These are phyloP conservation scores for Ovis aries DNA, from an alignment of 2,113 vertebrate genomes.

Conservation along the genomic window DNA sequence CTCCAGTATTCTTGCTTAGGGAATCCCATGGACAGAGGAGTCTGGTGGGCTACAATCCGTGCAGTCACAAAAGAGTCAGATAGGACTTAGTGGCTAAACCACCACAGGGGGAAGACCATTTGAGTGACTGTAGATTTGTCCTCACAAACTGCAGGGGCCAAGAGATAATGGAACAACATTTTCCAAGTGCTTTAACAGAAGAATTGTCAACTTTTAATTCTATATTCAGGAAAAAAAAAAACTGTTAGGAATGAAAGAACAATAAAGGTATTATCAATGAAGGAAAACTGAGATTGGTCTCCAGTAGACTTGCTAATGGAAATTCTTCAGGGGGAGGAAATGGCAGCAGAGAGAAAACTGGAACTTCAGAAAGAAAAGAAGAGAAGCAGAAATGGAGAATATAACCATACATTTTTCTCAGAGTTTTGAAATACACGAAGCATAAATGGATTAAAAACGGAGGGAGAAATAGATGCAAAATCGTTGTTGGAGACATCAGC, in stretches of 20 bases:
- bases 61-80: neutral
- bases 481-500: accelerated
- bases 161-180: neutral
- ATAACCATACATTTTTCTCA: neutral
- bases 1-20: neutral
- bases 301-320: neutral
- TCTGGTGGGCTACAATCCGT: neutral
- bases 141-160: neutral
- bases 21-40: neutral
- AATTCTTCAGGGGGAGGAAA: neutral
- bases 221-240: neutral
- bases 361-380: neutral
- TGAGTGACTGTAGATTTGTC: neutral
- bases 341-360: neutral
- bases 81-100: neutral
- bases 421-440: neutral
- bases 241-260: neutral
- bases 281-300: neutral
- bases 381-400: neutral
- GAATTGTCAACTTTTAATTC: neutral
- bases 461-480: neutral
- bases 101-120: accelerated
- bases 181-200: neutral
- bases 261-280: neutral
- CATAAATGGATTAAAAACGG: neutral